These are phyloP conservation scores for Cavia aperea DNA, from an alignment of 2,113 vertebrate genomes.

Conservation along the genomic window DNA sequence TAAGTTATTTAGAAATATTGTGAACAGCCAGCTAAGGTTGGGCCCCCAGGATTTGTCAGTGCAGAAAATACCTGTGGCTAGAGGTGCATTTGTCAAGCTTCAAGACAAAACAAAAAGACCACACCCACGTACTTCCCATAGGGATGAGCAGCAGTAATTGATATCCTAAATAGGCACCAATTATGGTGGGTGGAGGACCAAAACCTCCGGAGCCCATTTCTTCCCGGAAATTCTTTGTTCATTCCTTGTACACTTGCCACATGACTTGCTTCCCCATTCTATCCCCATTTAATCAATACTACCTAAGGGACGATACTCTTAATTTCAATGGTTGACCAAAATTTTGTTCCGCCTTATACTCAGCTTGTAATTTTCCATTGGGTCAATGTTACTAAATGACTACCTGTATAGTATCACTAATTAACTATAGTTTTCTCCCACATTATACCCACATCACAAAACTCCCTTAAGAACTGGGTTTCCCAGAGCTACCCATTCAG, in stretches of 20 bases:
- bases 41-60: not conserved
- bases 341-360: not conserved
- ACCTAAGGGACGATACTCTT: not conserved
- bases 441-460: not conserved
- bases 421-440: not conserved
- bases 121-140: not conserved
- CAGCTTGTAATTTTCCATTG: not conserved
- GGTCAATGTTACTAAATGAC: not conserved
- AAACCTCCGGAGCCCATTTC: not conserved
- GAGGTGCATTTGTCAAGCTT: not conserved
- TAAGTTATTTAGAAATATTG: not conserved
- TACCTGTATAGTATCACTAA: not conserved
- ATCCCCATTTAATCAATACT: not conserved
- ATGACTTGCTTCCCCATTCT: not conserved
- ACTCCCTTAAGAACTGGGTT: not conserved
- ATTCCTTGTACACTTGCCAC: not conserved
- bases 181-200: not conserved
- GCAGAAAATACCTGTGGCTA: not conserved
- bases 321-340: not conserved
- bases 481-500: not conserved
- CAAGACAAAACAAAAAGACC: not conserved
- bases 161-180: not conserved
- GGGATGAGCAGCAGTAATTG: not conserved
- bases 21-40: not conserved
- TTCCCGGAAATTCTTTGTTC: not conserved